Base-by-base conservation (phyloP, 2,888 invertebrate genomes). In the Folsomia candida region DNA sequence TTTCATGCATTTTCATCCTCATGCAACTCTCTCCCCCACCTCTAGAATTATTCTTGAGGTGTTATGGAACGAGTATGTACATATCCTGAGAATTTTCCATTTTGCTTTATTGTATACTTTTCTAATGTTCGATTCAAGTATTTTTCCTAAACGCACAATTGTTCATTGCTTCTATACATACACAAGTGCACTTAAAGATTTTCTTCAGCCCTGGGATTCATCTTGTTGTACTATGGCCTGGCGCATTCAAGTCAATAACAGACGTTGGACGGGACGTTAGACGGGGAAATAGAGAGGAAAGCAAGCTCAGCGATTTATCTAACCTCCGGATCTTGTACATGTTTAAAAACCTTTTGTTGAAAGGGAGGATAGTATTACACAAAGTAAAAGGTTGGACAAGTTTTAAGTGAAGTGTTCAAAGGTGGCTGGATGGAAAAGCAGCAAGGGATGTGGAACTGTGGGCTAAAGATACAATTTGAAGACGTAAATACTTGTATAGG, bases 321-420 rank as follows among this genome's bases (percentile, higher is more conserved):
- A 37, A 37, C 37, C 37, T 14, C 37, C 37, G 37, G 29, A 62
- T 62, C 62, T 62, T 62, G 62, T 28, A 28, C 29, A 62, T 11
- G 28, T 62, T 62, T 62, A 27, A 28, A 62, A 62, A 29, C 29
- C 62, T 62, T 62, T 60, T 62, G 28, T 62, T 62, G 28, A 62
- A 62, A 62, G 27, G 60, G 9, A 37, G 26, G 60, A 60, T 60
- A 60, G 62, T 9, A 28, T 62, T 62, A 28, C 29, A 37, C 37
- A 37, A 37, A 62, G 60, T 57, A 22, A 57, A n/a, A 57, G 57
- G n/a, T n/a, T 57, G 59, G 25, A 59, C 22, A 59, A 59, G 37
- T 37, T 37, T 37, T 14, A 9, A 37, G 37, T 4, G 14, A 37
- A 4, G 14, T 37, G 4, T 37, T 37, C 37, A 37, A n/a, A 37